Evolutionary conservation across 2,797 vertebrate species (phyloP), one percentile per base, ranked within the genome.

Genomic region (Sebastes itinus): DNA sequence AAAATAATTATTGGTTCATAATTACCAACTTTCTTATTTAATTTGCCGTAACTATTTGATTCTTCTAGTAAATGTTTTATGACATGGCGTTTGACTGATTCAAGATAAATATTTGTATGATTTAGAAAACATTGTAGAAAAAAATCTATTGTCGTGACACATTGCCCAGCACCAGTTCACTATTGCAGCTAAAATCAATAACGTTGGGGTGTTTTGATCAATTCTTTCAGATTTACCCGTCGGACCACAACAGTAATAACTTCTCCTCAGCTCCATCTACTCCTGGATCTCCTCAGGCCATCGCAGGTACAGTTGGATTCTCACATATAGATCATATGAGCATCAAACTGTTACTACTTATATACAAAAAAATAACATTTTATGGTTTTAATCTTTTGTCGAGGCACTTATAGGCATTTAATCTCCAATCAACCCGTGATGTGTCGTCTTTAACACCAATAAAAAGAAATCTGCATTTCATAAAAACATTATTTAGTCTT

Each of bases 231-330:
- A 99, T 99, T 94, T 99, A 99, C 88, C 98, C 98, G 33, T 98
- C 99, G 1, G 99, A 99, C 93, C 99, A 99, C 94, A 98, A 97
- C 90, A 98, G 97, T 92, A 99, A 97, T 96, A 99, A 98, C 96
- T 97, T 98, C 3, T 96, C 98, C 55, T 98, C 97, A 62, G 97
- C 98, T 88, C 98, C 99, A 0, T 98, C 99, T 65, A 98, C 98
- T 0, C 97, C 98, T 79, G 98, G 98, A 77, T 99, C 98, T 75
- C 99, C 99, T 42, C 98, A 99, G 95, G 97, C 96, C 84, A 96
- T 99, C 63, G 92, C 97, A 97, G 97, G 99, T 99, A 90, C 56
- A 56, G 18, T 78, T 49, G 2, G 62, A 2, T 66, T 73, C 13
- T 65, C 7, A 7, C 10, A 42, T 46, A 38, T 1, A 65, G 20